These are phyloP conservation scores for Falco naumanni DNA, from an alignment of 2,797 vertebrate genomes.

Conservation along the genomic window DNA sequence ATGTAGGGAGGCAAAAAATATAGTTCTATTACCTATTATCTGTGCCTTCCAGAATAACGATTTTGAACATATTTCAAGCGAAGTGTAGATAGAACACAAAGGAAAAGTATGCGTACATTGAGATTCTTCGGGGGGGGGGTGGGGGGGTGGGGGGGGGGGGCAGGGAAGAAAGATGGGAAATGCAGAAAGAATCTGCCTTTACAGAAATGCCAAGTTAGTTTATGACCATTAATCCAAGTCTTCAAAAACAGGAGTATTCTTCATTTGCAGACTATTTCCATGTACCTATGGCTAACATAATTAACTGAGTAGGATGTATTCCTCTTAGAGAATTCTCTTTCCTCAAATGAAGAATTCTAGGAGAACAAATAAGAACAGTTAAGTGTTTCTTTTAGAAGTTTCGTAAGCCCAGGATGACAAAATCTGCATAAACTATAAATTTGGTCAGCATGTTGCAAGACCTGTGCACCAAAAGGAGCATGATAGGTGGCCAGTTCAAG, in stretches of 20 bases:
- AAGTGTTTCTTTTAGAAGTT: neutral
- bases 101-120: neutral
- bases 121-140: neutral
- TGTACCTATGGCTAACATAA: neutral
- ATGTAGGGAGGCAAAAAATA: constrained; percentile 10
- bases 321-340: neutral
- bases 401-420: neutral
- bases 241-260: neutral
- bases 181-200: neutral
- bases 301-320: neutral
- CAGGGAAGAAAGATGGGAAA: neutral
- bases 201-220: neutral
- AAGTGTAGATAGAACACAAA: neutral
- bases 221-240: neutral
- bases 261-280: neutral
- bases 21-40: constrained; percentile 38
- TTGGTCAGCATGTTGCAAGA: neutral
- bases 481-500: neutral
- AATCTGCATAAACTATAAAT: neutral
- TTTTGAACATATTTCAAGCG: constrained; percentile 9
- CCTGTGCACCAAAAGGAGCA: neutral
- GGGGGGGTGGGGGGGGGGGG: neutral
- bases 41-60: constrained; percentile 11
- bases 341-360: neutral
- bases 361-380: neutral